These are phyloP conservation scores for Helarctos malayanus DNA, from an alignment of 2,797 vertebrate genomes.

Conservation along the genomic window DNA sequence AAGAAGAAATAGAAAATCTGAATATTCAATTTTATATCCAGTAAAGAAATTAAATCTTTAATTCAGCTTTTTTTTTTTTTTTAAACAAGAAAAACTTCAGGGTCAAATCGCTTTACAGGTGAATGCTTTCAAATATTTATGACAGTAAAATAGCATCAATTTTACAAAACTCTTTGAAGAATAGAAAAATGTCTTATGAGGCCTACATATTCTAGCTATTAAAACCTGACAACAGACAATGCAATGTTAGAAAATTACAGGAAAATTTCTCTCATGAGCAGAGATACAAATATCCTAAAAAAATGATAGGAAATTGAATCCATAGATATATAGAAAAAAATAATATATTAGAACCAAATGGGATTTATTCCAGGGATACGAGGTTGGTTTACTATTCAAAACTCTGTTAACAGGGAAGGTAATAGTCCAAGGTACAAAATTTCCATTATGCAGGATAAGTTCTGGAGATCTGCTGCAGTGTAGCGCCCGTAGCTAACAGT, in stretches of 20 bases:
- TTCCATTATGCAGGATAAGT: background rate
- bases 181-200: constrained; percentile 8
- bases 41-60: background rate
- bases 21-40: background rate
- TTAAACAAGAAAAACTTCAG: background rate
- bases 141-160: background rate
- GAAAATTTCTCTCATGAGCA: background rate
- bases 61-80: background rate
- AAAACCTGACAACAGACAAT: background rate
- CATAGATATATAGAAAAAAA: background rate
- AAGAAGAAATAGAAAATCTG: constrained; percentile 41
- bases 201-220: background rate
- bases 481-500: background rate
- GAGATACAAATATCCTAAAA: background rate
- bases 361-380: background rate
- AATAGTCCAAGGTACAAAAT: background rate
- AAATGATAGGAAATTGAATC: background rate
- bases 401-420: background rate
- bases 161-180: background rate
- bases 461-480: background rate
- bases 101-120: background rate
- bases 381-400: background rate
- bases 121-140: constrained; percentile 3
- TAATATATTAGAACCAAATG: background rate
- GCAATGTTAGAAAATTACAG: background rate